These are phyloP conservation scores for Furnarius figulus DNA, from an alignment of 2,113 vertebrate species.

Conservation along the genomic window DNA sequence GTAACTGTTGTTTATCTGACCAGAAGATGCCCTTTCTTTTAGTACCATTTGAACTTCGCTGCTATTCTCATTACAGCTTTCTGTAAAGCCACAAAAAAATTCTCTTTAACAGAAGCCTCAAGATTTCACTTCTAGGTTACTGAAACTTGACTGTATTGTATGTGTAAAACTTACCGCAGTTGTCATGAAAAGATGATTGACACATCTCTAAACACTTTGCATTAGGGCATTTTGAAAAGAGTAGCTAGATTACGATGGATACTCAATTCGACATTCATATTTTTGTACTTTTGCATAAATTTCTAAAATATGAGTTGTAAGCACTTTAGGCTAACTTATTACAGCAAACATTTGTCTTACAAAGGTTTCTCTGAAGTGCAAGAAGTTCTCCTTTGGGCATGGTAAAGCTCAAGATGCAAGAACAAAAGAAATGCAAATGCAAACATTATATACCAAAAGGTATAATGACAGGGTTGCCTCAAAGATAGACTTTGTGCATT, in stretches of 20 bases:
- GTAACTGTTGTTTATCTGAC: constrained; percentile 2
- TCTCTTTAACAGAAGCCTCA: neutral
- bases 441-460: constrained; percentile 28
- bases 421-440: constrained; percentile 61
- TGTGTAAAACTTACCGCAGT: neutral
- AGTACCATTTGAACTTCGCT: neutral
- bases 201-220: neutral
- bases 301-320: neutral
- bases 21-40: constrained; percentile 26
- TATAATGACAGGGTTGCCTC: constrained; percentile 34
- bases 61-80: constrained; percentile 17
- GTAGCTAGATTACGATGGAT: neutral
- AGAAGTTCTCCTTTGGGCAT: constrained; percentile 26
- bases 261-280: neutral
- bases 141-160: neutral
- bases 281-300: neutral
- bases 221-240: neutral
- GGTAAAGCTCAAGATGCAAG: constrained; percentile 15
- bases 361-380: constrained; percentile 39
- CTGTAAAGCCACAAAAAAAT: neutral
- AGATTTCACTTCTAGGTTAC: neutral
- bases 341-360: neutral
- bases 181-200: neutral
- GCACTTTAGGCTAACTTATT: neutral
- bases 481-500: constrained; percentile 24